These are phyloP conservation scores for Hypocryptadius cinnamomeus DNA, from an alignment of 2,113 vertebrate species.

Conservation along the genomic window DNA sequence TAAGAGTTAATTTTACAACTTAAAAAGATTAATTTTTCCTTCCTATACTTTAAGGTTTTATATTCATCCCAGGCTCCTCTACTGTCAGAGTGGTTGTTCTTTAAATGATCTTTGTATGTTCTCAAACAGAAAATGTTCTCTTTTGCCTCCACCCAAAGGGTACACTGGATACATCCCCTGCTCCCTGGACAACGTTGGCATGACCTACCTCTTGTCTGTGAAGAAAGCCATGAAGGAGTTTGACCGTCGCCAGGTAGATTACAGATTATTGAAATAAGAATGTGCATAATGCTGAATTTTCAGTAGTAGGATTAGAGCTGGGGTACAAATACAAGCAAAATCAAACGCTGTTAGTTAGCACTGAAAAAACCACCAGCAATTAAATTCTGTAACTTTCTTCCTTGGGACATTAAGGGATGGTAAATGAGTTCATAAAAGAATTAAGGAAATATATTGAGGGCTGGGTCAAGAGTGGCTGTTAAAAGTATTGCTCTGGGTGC, in stretches of 20 bases:
- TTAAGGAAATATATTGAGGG: background rate
- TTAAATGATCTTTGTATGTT: background rate
- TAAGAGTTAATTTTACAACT: background rate
- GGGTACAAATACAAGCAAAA: background rate
- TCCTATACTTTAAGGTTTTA: background rate
- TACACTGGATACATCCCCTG: slow-evolving; percentile 63
- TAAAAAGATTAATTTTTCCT: background rate
- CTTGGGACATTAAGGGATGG: background rate
- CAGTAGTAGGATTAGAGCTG: background rate
- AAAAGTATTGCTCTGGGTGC: slow-evolving; percentile 4
- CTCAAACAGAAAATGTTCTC: background rate
- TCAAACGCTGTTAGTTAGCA: background rate
- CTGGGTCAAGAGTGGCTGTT: background rate
- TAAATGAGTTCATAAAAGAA: slow-evolving; percentile 1
- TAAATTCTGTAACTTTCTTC: background rate
- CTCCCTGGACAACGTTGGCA: background rate
- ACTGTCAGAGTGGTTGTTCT: background rate
- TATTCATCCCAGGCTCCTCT: background rate
- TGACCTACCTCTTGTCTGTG: slow-evolving; percentile 20
- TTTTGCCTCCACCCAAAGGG: slow-evolving; percentile 3
- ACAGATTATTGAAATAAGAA: background rate
- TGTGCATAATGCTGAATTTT: background rate
- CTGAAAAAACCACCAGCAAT: background rate
- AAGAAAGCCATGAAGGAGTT: slow-evolving; percentile 60
- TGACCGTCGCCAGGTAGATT: slow-evolving; percentile 53